These are phyloP conservation scores for Trachelipus rathkii DNA, from an alignment of 1,140 invertebrate genomes.

Conservation along the genomic window DNA sequence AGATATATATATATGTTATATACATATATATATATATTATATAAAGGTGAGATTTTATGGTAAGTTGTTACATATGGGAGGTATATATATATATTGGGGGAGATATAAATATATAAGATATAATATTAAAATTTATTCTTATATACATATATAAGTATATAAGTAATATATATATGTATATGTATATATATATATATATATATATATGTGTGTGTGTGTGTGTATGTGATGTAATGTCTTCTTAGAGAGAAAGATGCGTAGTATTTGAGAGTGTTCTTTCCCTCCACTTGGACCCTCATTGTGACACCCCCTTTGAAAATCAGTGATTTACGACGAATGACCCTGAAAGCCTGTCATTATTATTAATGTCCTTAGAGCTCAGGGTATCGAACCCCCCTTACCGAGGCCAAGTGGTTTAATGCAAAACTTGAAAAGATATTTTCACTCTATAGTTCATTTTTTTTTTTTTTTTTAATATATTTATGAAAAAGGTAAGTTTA, in stretches of 20 bases:
- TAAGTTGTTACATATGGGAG: conserved; percentile 16
- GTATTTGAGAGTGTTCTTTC: background rate
- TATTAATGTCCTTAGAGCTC: background rate
- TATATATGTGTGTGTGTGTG: conserved; percentile 18
- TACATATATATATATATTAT: background rate
- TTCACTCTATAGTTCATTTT: too few species aligned
- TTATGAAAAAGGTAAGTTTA: too few species aligned
- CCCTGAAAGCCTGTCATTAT: conserved; percentile 8
- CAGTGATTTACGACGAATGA: background rate
- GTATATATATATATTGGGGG: conserved; percentile 16
- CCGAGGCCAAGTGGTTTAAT: too few species aligned
- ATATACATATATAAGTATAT: conserved; percentile 4
- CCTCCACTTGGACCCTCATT: background rate
- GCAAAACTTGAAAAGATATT: too few species aligned
- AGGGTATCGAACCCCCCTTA: background rate
- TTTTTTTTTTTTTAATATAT: too few species aligned
- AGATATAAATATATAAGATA: background rate
- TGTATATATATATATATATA: conserved; percentile 11
- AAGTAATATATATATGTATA: conserved; percentile 19
- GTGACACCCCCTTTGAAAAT: conserved; percentile 13
- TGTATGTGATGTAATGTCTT: too few species aligned
- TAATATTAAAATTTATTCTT: background rate
- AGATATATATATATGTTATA: conserved; percentile 18
- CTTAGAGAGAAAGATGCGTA: too few species aligned
- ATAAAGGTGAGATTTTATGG: too few species aligned